Conservation (phyloP, 2,888 invertebrate genomes). For the Cremastinae sp. region DNA sequence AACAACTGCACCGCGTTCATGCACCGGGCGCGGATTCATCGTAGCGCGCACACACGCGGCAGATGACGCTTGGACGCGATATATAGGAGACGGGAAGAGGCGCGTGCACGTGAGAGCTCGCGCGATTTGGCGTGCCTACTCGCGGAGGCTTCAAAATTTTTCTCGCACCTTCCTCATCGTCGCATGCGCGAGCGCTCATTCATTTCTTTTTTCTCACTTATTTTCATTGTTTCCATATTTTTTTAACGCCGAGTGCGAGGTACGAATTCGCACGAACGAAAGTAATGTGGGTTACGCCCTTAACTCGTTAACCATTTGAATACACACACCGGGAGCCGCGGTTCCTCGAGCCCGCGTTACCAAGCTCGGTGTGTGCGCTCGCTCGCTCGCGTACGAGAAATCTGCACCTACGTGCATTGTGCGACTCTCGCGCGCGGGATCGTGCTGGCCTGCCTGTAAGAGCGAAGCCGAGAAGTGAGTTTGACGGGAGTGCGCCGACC, state of each 20-base stretch:
- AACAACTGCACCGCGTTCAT: conserved; percentile 71
- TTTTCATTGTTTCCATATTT: not conserved
- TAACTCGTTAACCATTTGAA: conserved; percentile 12
- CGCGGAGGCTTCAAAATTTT: conserved; percentile 16
- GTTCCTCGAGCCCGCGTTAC: conserved; percentile 6
- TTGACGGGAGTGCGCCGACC: conserved; percentile 76
- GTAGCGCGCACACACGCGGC: conserved; percentile 58
- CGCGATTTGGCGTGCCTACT: conserved; percentile 19
- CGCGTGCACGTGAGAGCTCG: conserved; percentile 64
- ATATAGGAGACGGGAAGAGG: conserved; percentile 17
- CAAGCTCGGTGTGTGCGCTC: conserved; percentile 15
- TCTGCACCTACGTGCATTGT: conserved; percentile 17
- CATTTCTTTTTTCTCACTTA: too few species aligned
- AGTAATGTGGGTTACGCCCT: conserved; percentile 30
- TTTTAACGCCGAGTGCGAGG: not conserved
- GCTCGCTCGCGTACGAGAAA: not conserved
- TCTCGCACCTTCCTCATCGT: not conserved
- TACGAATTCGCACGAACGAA: conserved; percentile 1
- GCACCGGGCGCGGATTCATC: conserved; percentile 67
- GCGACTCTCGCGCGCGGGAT: conserved; percentile 34
- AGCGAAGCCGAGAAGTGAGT: conserved; percentile 39
- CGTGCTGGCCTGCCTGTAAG: conserved; percentile 44
- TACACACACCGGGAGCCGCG: not conserved
- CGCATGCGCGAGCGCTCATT: too few species aligned
- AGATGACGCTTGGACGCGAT: conserved; percentile 65